Evolutionary conservation across 2,888 invertebrate genomes (phyloP), one percentile per base, ranked within the genome.

Genomic region (Drosophila crucigera): DNA sequence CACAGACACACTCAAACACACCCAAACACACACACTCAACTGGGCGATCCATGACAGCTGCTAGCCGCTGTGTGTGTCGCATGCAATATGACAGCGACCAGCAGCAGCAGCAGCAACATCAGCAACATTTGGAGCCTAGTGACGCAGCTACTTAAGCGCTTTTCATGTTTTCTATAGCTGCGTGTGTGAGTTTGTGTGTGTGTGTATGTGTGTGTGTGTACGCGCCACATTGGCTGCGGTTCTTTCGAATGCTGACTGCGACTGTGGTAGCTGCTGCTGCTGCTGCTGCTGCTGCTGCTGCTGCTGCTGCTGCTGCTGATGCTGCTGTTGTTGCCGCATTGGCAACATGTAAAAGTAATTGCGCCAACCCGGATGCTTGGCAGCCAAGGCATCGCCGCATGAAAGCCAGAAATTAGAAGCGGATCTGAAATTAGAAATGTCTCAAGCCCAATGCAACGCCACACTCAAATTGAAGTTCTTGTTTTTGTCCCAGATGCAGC

Each of bases 391-490:
- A 49, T 62, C 60, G 30, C 80, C 89, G 80, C 87, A 84, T 89
- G 88, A 84, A 89, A 89, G 88, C 82, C 83, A 83, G 90, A 89
- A 89, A 89, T 88, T 89, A 87, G 90, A 88, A 88, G 84, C 83
- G 90, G 84, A 87, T 89, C 85, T 84, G 81, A 83, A 84, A 88
- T 90, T 84, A 84, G 90, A 89, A 90, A 89, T 86, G 90, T 87
- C 84, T 89, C 76, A 82, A 83, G 86, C 86, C 65, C 54, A 80
- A 78, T 65, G 69, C 81, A 80, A 68, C 47, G 63, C 39, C 19
- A 53, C 61, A 54, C 39, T 37, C 52, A 25, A 47, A 54, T 56
- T 60, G 49, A 41, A 49, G 33, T 58, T 39, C 33, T 47, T 25
- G 25, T 54, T 28, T n/a, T 31, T 31, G 52, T 64, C 4, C 31